Base-by-base conservation (phyloP, 2,797 vertebrate genomes). In the Salmo trutta region DNA sequence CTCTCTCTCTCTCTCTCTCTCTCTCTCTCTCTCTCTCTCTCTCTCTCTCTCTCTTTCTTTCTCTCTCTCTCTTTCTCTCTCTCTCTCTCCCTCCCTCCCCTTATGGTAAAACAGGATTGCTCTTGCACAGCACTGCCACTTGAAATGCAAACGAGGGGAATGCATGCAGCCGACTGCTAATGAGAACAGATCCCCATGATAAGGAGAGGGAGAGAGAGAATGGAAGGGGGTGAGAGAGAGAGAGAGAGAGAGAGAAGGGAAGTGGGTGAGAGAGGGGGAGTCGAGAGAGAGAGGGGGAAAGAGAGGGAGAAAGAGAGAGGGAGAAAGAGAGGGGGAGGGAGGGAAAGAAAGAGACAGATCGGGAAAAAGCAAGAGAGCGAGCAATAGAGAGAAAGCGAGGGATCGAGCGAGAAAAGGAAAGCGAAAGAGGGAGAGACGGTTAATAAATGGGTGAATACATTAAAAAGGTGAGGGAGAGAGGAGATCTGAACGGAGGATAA, bases 141-240 rank as follows among this genome's bases (percentile, higher is more conserved):
- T 98, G 96, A 99, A 98, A 98, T 99, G 97, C 97, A 98, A 99
- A 98, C 95, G 95, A 97, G 93, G 95, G 93, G 96, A 95, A 72
- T 92, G 92, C 95, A 72, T 92, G 92, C 95, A 95, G 96, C 94
- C 93, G 96, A 97, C 96, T 98, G 97, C 97, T 99, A 98, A 99
- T 97, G 97, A 99, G 96, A 98, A 95, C 96, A 96, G 96, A 97
- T 96, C 96, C 95, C 94, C 94, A 95, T 92, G 95, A 96, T 95
- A 95, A 96, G 95, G 94, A 96, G 82, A 10, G 70, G 36, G 41
- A 67, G 47, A 16, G 69, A 41, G 52, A 56, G 27, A 15, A 14
- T 16, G 51, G 33, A 47, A 41, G 15, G 19, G 69, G 4, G 69
- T 24, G 68, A 24, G 36, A 10, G 53, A 72, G 84, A 82, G 94